Base-by-base conservation (phyloP, 2,113 vertebrate species). In the Microcebus murinus region DNA sequence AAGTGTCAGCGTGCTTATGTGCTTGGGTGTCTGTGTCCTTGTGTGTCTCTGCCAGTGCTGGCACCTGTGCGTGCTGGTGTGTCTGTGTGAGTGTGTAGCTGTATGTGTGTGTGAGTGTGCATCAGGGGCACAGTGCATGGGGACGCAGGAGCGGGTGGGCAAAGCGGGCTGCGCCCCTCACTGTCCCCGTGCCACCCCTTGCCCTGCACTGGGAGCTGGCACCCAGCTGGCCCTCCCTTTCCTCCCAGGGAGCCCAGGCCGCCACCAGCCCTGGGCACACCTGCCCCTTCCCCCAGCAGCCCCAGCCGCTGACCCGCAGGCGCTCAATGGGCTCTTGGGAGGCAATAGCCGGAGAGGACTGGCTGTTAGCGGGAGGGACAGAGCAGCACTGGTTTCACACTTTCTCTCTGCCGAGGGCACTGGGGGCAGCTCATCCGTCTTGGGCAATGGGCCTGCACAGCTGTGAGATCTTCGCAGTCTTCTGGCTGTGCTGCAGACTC, bases 281-380 rank as follows among this genome's bases (percentile, higher is more conserved):
- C 42, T 17, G 4, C 1, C 42, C 81, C 42, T 25, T 25, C 21
- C 65, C 31, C 48, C 21, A 9, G 39, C 23, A 1, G 6, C 50
- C 10, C 2, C 0, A 18, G 61, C 45, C 4, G 0, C 81, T 1
- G 21, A 85, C 87, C 96, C n/a, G 0, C 6, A 1, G 39, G 81
- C 0, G 0, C 86, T 86, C 82, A 68, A 31, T 67, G 86, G 76
- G 95, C 82, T 89, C 63, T 90, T 4, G 0, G 67, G 80, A 95
- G 92, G 86, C 95, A 95, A 92, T 74, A 55, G 87, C 90, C 1
- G 0, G 63, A 90, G 96, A 96, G 83, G 87, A 96, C 76, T 86
- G 83, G 87, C 93, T 0, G 1, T 96, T 80, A 90, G 67, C 50
- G 6, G 1, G 59, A 31, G 90, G 59, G 77, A 55, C 13, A 0